Evolutionary conservation across 2,888 invertebrate species (phyloP).

Genomic region (Syritta pipiens): DNA sequence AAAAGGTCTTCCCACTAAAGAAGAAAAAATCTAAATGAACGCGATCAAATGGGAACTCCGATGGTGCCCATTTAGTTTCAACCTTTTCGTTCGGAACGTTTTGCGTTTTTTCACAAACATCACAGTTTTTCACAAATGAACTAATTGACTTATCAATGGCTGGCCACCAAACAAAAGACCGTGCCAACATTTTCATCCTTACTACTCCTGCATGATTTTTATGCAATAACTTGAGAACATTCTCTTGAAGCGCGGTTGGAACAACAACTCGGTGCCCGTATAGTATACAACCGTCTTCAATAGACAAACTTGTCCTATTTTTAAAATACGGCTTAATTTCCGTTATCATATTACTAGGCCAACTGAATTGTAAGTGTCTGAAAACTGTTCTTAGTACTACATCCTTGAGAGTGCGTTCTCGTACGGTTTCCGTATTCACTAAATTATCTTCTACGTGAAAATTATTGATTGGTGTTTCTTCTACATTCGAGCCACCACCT

Average conservation of each 20-base stretch:
- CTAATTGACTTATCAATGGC: constrained; percentile 21
- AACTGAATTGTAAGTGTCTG: neutral
- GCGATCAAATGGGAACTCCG: constrained; percentile 12
- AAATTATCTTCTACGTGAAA: constrained; percentile 15
- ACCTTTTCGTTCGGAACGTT: constrained; percentile 18
- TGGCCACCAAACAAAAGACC: constrained; percentile 23
- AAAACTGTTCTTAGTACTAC: neutral
- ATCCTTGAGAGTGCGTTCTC: neutral
- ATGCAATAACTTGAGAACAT: constrained; percentile 10
- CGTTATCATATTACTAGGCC: constrained; percentile 7
- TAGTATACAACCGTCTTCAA: constrained; percentile 13
- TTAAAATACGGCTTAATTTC: constrained; percentile 8
- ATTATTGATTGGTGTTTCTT: too few relatives aligned
- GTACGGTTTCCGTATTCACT: neutral
- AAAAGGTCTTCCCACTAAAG: constrained; percentile 23
- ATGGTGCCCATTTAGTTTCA: constrained; percentile 8
- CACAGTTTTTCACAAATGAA: constrained; percentile 19
- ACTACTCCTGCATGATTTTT: constrained; percentile 18
- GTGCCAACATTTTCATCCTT: constrained; percentile 30
- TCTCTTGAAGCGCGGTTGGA: neutral
- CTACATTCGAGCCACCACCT: too few relatives aligned
- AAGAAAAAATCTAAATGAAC: constrained; percentile 33
- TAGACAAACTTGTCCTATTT: constrained; percentile 9
- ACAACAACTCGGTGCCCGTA: constrained; percentile 22
- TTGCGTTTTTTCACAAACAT: constrained; percentile 17